These are phyloP conservation scores for Drosophila rufa DNA, from an alignment of 1,140 invertebrate species.

Conservation along the genomic window DNA sequence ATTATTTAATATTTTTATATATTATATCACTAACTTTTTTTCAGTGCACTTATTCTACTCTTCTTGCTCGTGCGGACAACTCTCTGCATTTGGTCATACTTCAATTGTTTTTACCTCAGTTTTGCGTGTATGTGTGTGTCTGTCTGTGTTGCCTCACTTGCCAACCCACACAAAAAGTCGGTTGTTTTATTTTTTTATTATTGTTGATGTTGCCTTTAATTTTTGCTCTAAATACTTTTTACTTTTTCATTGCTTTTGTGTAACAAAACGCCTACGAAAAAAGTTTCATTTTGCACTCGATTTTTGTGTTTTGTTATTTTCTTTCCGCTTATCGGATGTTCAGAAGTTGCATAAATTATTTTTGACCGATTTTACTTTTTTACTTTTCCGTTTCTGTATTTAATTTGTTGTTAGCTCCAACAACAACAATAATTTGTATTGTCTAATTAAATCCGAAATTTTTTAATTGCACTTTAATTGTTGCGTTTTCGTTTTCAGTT, in stretches of 20 bases:
- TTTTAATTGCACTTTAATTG: conserved; percentile 79
- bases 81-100: conserved; percentile 68
- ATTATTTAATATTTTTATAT: too few relatives aligned
- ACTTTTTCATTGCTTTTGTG: conserved; percentile 52
- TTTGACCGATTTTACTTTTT: conserved; percentile 46
- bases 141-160: conserved; percentile 59
- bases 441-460: conserved; percentile 55
- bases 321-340: conserved; percentile 41
- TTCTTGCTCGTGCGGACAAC: conserved; percentile 10
- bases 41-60: conserved; percentile 11
- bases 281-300: conserved; percentile 55
- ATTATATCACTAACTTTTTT: background rate
- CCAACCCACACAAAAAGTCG: conserved; percentile 37
- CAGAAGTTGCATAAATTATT: conserved; percentile 75
- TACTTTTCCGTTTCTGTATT: conserved; percentile 20
- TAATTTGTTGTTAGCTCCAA: conserved; percentile 27
- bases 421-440: conserved; percentile 19
- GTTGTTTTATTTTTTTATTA: conserved; percentile 34
- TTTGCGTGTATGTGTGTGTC: background rate
- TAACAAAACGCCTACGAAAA: conserved; percentile 62
- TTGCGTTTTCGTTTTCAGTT: conserved; percentile 57
- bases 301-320: conserved; percentile 26
- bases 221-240: conserved; percentile 76
- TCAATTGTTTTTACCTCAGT: conserved; percentile 70
- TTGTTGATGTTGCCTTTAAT: conserved; percentile 63